Conservation (phyloP, 2,888 invertebrate species). For the Sipha maydis region DNA sequence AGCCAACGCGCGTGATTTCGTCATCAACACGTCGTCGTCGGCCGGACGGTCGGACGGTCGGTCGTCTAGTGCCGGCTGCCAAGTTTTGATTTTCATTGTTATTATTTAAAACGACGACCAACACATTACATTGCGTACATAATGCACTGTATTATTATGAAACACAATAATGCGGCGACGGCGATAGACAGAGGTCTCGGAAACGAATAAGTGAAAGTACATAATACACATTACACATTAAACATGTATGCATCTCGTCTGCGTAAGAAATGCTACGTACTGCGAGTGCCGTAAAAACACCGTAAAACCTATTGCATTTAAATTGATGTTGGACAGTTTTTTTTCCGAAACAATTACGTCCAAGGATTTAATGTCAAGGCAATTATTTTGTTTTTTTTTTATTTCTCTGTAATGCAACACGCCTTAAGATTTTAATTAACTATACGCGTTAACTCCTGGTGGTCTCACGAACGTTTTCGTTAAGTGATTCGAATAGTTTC, state of each 20-base stretch:
- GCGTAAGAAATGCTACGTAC: neutral
- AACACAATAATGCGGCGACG: neutral
- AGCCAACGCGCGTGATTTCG: neutral
- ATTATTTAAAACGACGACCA: neutral
- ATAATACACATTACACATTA: neutral
- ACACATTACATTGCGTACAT: neutral
- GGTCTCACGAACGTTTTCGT: neutral
- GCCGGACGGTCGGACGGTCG: neutral
- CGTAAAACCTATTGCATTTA: conserved; percentile 25
- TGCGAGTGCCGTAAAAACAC: conserved; percentile 21
- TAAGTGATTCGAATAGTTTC: neutral
- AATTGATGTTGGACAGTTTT: conserved; percentile 15
- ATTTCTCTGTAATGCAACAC: conserved; percentile 1
- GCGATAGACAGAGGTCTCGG: neutral
- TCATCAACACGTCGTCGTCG: neutral
- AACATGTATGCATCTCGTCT: conserved; percentile 3
- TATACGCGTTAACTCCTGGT: neutral
- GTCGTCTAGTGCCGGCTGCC: neutral
- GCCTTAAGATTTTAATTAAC: neutral
- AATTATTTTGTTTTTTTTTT: neutral
- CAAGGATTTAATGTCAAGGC: conserved; percentile 30
- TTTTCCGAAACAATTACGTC: conserved; percentile 15
- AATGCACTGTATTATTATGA: neutral
- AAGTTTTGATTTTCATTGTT: neutral
- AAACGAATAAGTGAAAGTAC: conserved; percentile 43